Evolutionary conservation across 2,113 vertebrate genomes (phyloP), one percentile per base, ranked within the genome.

Genomic region (Oenanthe oenanthe): DNA sequence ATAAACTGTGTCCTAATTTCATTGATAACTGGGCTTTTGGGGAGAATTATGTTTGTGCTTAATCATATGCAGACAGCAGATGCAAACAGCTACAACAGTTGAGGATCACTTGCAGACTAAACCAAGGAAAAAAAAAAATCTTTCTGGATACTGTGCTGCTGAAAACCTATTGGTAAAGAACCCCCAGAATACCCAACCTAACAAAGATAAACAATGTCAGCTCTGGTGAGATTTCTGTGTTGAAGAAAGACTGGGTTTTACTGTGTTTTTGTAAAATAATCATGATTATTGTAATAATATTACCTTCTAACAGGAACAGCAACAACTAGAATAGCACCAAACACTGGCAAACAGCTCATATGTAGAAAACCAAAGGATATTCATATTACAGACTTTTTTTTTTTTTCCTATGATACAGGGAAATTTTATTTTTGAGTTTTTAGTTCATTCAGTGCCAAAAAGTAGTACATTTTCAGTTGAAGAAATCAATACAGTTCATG

Each of bases 171-270:
- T 1, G 2, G 13, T n/a, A 34, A 76, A 58, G 34, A 26, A 8
- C 8, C 19, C 31, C 18, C 0, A 13, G 15, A 47, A 6, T 9
- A 6, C 2, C 3, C 15, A 43, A 7, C 8, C 7, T 40, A 36
- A 9, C 6, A 19, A 42, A 25, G 17, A n/a, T 5, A 5, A 48
- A 38, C 3, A 21, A 38, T 25, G 4, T 43, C 24, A 76, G 7
- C 7, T 78, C 5, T 36, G 32, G 4, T 62, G 36, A 91, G 22
- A 40, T 71, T 89, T 56, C 29, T 67, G 8, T 19, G 2, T 16
- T 71, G 13, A 66, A 40, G 17, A 74, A 73, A 72, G 9, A n/a
- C 9, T 29, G 4, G 1, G 1, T 6, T 67, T 91, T 53, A 32
- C 7, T 34, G 31, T 6, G 3, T 22, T 92, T 76, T 78, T 60